These are phyloP conservation scores for Panorpa germanica DNA, from an alignment of 2,888 invertebrate genomes.

Conservation along the genomic window DNA sequence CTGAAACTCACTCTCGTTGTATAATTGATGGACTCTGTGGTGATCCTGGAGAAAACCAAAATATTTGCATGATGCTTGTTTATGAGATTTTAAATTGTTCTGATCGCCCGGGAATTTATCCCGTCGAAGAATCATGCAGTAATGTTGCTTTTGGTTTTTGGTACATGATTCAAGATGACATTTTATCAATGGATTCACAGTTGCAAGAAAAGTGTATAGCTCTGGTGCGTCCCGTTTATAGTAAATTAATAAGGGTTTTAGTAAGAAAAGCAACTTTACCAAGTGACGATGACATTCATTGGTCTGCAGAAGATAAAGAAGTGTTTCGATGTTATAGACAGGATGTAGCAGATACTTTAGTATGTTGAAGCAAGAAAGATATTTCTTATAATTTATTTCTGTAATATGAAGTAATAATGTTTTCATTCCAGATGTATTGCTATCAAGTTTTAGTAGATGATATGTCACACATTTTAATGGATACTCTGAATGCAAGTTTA, in stretches of 20 bases:
- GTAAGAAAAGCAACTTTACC: slow-evolving; percentile 67
- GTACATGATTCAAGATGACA: slow-evolving; percentile 68
- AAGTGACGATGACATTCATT: slow-evolving; percentile 32
- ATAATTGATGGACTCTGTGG: slow-evolving; percentile 22
- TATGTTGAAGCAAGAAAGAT: slow-evolving; percentile 20
- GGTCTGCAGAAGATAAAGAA: slow-evolving; percentile 67
- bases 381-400: slow-evolving; percentile 12
- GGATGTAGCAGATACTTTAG: slow-evolving; percentile 69
- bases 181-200: slow-evolving; percentile 7
- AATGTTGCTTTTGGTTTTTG: slow-evolving; percentile 77
- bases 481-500: slow-evolving; percentile 36
- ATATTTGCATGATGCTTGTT: slow-evolving; percentile 40
- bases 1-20: slow-evolving; percentile 45
- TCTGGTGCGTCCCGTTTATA: slow-evolving; percentile 57
- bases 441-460: slow-evolving; percentile 60
- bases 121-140: slow-evolving; percentile 73
- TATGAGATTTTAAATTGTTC: slow-evolving; percentile 62
- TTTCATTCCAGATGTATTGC: slow-evolving; percentile 52
- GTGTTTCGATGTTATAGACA: slow-evolving; percentile 72
- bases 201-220: slow-evolving; percentile 23
- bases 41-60: slow-evolving; percentile 25
- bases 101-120: slow-evolving; percentile 63
- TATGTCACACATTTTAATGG: slow-evolving; percentile 49
- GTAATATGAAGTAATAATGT: slow-evolving; percentile 8
- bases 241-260: slow-evolving; percentile 54